Percentiles rank a stretch among this genome's conserved stretches.
Evolutionary conservation across 2,888 invertebrate species (phyloP).

Genomic region (Cyaniris semiargus): DNA sequence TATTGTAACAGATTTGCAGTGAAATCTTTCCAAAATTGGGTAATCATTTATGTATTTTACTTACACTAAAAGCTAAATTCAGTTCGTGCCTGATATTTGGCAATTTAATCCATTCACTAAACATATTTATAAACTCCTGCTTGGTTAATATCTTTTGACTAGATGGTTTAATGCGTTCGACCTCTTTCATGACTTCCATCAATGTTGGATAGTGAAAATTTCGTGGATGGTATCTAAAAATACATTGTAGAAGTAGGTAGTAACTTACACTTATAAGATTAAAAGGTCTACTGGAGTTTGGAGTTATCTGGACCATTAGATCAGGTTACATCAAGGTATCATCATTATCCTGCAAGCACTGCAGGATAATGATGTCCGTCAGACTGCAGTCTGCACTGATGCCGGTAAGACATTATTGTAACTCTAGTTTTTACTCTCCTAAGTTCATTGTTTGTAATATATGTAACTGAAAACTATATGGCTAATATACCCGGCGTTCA

Average conservation of each 20-base stretch:
- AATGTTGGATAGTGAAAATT: constrained; percentile 63
- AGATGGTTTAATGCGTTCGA: constrained; percentile 59
- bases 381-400: too few species aligned
- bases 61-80: constrained; percentile 61
- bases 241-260: background rate
- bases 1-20: too few species aligned
- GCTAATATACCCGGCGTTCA: background rate
- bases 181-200: constrained; percentile 62
- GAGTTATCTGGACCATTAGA: too few species aligned
- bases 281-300: too few species aligned
- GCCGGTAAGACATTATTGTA: too few species aligned
- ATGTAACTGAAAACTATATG: too few species aligned
- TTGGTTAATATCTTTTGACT: constrained; percentile 56
- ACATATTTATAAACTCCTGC: constrained; percentile 64
- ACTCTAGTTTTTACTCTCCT: too few species aligned
- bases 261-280: background rate
- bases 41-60: constrained; percentile 3
- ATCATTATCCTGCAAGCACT: too few species aligned
- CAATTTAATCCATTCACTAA: constrained; percentile 57
- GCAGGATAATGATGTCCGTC: too few species aligned
- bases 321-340: too few species aligned
- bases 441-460: too few species aligned
- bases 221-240: constrained; percentile 64
- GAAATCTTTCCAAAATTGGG: too few species aligned
- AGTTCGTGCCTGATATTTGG: constrained; percentile 66